Percentiles rank a stretch among this genome's conserved stretches.
Evolutionary conservation across 2,113 vertebrate genomes (phyloP).

Genomic region (Melanerpes aurifrons): DNA sequence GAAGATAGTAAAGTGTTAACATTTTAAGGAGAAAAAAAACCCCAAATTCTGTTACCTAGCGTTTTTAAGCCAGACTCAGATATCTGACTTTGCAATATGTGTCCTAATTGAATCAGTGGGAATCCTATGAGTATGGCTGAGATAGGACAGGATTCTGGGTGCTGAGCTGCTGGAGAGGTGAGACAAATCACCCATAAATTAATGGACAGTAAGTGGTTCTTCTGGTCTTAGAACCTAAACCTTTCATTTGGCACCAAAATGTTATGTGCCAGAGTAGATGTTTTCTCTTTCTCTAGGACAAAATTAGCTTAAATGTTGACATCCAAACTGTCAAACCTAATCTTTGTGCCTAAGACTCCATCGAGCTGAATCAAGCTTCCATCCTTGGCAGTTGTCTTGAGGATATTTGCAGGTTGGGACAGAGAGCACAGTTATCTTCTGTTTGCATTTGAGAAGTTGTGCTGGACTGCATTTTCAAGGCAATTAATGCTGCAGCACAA

Average conservation of each 20-base stretch:
- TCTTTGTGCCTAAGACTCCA: not conserved
- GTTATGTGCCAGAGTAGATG: not conserved
- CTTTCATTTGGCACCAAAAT: not conserved
- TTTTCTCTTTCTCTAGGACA: not conserved
- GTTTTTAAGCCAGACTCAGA: not conserved
- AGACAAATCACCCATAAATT: not conserved
- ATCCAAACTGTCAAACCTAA: not conserved
- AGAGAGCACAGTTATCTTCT: not conserved
- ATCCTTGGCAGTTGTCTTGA: not conserved
- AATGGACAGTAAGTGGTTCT: not conserved
- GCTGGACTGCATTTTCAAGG: not conserved
- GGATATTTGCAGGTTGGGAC: not conserved
- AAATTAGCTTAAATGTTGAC: not conserved
- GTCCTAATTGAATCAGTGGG: not conserved
- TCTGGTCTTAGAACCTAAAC: not conserved
- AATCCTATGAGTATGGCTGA: not conserved
- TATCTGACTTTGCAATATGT: not conserved
- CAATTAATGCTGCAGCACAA: not conserved
- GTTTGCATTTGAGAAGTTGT: not conserved
- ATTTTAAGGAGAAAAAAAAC: not conserved
- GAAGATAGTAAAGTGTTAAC: not conserved
- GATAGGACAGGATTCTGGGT: not conserved
- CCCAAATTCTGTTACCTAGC: not conserved
- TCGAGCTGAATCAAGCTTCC: not conserved
- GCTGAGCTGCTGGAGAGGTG: not conserved